These are phyloP conservation scores for Zaprionus kolodkinae DNA, from an alignment of 1,140 invertebrate genomes.

Conservation along the genomic window DNA sequence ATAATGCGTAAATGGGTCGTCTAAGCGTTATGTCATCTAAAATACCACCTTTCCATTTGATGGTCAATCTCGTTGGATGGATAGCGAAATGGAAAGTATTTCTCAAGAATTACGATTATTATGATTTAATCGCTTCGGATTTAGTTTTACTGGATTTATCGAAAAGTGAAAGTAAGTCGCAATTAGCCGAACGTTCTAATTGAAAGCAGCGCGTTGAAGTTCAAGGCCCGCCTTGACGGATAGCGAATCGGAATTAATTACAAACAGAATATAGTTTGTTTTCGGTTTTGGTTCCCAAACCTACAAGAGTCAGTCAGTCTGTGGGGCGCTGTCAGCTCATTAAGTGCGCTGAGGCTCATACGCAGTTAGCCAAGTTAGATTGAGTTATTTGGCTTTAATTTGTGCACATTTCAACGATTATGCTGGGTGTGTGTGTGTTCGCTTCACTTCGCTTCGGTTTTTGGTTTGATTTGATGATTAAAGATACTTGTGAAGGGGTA, in stretches of 20 bases:
- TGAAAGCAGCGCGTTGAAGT: constrained; percentile 53
- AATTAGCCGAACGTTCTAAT: constrained; percentile 62
- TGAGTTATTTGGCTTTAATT: constrained; percentile 49
- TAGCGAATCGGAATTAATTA: constrained; percentile 79
- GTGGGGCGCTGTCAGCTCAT: constrained; percentile 60
- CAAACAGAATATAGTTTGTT: constrained; percentile 20
- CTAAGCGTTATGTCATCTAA: constrained; percentile 49
- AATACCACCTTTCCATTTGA: constrained; percentile 44
- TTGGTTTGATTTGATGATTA: constrained; percentile 34
- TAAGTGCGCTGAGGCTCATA: constrained; percentile 52
- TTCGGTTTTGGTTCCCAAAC: constrained; percentile 6
- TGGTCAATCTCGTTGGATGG: neutral
- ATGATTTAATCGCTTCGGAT: constrained; percentile 27
- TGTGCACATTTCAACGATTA: constrained; percentile 14
- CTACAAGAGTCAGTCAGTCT: constrained; percentile 34
- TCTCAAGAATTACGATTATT: constrained; percentile 60
- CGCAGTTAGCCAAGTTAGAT: constrained; percentile 44
- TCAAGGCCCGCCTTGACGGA: constrained; percentile 64
- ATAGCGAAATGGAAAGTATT: constrained; percentile 32
- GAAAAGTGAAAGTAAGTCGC: constrained; percentile 71
- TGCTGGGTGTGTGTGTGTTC: constrained; percentile 25
- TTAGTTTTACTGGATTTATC: neutral
- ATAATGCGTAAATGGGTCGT: constrained; percentile 54
- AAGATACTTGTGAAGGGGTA: constrained; percentile 21
- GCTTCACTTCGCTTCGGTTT: neutral